Base-by-base conservation (phyloP, 2,113 vertebrate species). In the Loxodonta africana region DNA sequence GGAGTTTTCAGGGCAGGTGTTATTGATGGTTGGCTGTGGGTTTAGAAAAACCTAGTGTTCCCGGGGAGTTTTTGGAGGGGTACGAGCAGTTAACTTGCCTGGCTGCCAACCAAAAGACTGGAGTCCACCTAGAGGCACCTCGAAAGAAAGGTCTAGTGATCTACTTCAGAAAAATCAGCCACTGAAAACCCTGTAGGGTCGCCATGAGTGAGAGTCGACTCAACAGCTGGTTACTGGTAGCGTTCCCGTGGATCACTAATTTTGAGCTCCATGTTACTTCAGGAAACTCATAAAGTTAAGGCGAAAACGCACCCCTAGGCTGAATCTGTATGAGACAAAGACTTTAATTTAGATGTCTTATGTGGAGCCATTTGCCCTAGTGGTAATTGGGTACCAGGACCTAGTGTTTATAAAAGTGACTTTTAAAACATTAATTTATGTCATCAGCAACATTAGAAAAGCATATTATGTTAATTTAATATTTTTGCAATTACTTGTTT, bases 391-490 rank as follows among this genome's bases (percentile, higher is more conserved):
- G 74, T 87, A 73, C 10, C 23, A 77, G 48, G 26, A 83, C 46
- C 57, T 81, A 44, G 8, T 62, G 21, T 46, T 44, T 81, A 73
- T 41, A 88, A 67, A 92, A 96, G 11, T 92, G 88, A 78, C 41
- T 67, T 85, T 87, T 44, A 53, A 65, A 90, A 82, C 84, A 57
- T 57, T 91, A 87, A 82, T 80, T 92, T 92, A n/a, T 53, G 46
- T 76, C 37, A 60, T 48, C 21, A 85, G 51, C 33, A 63, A 48
- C 10, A 44, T 33, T 15, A 71, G 82, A 48, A 83, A 88, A 65
- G 48, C 8, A 89, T 9, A 28, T 15, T 44, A 33, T 25, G 26
- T 57, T 83, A 23, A 69, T 28, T 83, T 78, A 84, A 23, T 67
- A 65, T 88, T 26, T 91, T 81, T 44, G 26, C 6, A 51, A 9